Percentiles rank a stretch among this genome's conserved stretches.
Evolutionary conservation across 2,888 invertebrate species (phyloP).

Genomic region (Callimorpha dominula): DNA sequence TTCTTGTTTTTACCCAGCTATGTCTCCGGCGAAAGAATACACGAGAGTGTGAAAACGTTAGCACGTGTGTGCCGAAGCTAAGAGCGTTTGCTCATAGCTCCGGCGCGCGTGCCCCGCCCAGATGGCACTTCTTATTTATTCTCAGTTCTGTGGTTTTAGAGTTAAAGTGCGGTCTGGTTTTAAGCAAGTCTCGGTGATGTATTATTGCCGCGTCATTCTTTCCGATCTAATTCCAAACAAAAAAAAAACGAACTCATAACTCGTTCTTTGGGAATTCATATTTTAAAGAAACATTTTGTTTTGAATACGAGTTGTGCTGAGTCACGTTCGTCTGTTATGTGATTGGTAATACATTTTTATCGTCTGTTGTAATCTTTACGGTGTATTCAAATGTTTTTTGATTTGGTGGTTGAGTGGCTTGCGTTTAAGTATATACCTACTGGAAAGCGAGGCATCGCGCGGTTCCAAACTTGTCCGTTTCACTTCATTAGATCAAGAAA

Average conservation of each 20-base stretch:
- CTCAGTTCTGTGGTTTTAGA: not conserved
- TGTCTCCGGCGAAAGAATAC: too few relatives aligned
- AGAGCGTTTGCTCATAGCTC: too few relatives aligned
- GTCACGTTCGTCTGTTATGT: conserved; percentile 67
- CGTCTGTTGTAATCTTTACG: conserved; percentile 24
- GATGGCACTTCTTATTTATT: too few relatives aligned
- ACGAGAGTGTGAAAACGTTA: too few relatives aligned
- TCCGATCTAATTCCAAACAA: conserved; percentile 69
- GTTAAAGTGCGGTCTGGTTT: not conserved
- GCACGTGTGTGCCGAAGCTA: too few relatives aligned
- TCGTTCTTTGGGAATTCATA: conserved; percentile 80
- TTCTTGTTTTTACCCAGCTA: too few relatives aligned
- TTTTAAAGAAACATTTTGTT: conserved; percentile 79
- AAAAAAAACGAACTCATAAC: conserved; percentile 65
- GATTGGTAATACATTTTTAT: conserved; percentile 41
- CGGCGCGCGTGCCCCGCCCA: too few relatives aligned
- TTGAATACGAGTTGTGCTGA: conserved; percentile 77
- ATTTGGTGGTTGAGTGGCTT: not conserved
- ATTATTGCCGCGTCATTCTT: conserved; percentile 70
- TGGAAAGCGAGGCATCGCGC: not conserved
- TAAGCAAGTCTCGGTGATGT: conserved; percentile 20
- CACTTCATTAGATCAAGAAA: not conserved
- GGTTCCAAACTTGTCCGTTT: not conserved
- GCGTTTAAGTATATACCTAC: not conserved
- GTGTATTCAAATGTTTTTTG: conserved; percentile 2